These are phyloP conservation scores for Palythoa caribaeorum DNA, from an alignment of 92 coral and sea anemone genomes.

Conservation along the genomic window DNA sequence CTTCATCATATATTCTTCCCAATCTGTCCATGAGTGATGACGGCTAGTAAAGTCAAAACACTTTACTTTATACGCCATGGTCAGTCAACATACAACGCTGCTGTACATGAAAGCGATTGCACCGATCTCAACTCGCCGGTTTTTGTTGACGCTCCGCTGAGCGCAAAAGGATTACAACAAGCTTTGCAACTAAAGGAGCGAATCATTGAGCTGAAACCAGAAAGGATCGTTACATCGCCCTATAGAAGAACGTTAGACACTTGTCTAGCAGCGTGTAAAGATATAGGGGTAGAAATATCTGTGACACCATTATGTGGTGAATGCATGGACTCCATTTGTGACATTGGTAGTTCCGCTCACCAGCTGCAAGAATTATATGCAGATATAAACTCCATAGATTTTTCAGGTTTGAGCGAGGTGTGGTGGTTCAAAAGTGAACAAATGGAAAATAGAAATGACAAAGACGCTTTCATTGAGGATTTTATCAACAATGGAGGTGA, in stretches of 20 bases:
- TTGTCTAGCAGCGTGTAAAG: conserved; percentile 56
- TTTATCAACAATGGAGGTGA: conserved; percentile 47
- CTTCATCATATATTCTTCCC: too few relatives aligned
- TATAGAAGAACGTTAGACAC: conserved; percentile 64
- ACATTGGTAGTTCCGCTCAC: conserved; percentile 62
- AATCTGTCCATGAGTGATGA: neutral
- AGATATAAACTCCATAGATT: conserved; percentile 22
- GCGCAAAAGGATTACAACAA: conserved; percentile 57
- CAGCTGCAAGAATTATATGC: conserved; percentile 49
- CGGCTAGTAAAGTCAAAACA: conserved; percentile 23
- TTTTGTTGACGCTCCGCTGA: conserved; percentile 64
- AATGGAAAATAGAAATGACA: neutral
- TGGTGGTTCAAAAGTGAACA: conserved; percentile 57
- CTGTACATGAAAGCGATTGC: conserved; percentile 44
- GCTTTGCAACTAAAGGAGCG: conserved; percentile 45
- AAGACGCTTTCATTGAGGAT: conserved; percentile 46
- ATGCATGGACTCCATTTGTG: conserved; percentile 53
- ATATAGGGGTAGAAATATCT: conserved; percentile 17
- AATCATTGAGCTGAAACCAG: conserved; percentile 44
- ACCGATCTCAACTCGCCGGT: conserved; percentile 52
- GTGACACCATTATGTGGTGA: conserved; percentile 66
- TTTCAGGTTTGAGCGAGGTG: conserved; percentile 55
- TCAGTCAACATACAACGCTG: conserved; percentile 63
- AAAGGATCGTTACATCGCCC: conserved; percentile 49
- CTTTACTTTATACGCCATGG: conserved; percentile 70